Conservation (phyloP, 2,888 invertebrate genomes). For the Diarsia rubi region DNA sequence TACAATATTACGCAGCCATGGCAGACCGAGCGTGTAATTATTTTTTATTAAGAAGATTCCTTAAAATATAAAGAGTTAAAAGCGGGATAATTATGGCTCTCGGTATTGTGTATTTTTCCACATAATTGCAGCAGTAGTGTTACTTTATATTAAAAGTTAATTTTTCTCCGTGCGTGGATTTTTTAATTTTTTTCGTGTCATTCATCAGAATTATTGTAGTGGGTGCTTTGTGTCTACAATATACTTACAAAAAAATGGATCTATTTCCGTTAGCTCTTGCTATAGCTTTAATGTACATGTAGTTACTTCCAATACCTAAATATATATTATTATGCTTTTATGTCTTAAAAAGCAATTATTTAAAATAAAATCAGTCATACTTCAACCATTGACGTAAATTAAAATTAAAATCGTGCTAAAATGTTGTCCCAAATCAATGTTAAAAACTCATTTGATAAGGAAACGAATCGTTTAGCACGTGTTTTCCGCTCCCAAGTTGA, state of each 20-base stretch:
- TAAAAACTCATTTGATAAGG: slow-evolving; percentile 11
- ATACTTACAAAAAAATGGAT: no score
- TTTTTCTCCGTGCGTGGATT: neutral
- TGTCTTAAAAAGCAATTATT: neutral
- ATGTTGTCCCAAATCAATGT: neutral
- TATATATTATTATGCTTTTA: neutral
- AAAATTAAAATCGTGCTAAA: neutral
- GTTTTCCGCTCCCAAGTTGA: slow-evolving; percentile 13
- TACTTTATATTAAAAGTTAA: slow-evolving; percentile 1
- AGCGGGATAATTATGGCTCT: slow-evolving; percentile 21
- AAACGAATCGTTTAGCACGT: neutral
- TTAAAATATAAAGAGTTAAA: slow-evolving; percentile 21
- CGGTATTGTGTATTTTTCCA: neutral
- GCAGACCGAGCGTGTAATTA: slow-evolving; percentile 19
- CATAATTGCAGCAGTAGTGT: slow-evolving; percentile 11
- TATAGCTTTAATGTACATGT: neutral
- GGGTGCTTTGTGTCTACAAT: no score
- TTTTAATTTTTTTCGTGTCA: neutral
- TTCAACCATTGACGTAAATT: neutral
- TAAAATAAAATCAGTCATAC: neutral
- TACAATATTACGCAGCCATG: slow-evolving; percentile 32
- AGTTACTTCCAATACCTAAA: neutral
- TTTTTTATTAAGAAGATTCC: slow-evolving; percentile 6
- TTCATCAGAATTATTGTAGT: neutral
- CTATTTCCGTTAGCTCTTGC: no score